Conservation (phyloP, 1,140 invertebrate genomes). For the Caenorhabditis tropicalis region DNA sequence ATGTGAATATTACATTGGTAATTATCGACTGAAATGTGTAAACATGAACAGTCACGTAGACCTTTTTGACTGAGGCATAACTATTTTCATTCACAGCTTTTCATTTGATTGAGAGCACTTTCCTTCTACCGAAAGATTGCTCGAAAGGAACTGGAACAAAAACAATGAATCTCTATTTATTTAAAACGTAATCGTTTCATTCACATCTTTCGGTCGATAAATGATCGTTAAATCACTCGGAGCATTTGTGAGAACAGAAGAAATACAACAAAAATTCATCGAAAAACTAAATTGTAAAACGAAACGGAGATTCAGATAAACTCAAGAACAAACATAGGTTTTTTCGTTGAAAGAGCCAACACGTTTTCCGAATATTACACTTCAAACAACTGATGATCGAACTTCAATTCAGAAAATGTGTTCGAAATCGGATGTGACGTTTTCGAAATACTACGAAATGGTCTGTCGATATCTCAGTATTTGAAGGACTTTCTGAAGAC, state of each 20-base stretch:
- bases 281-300: not conserved
- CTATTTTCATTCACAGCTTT: too few species aligned
- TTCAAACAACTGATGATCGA: not conserved
- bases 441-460: slow-evolving; percentile 21
- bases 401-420: not conserved
- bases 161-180: not conserved
- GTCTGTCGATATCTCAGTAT: not conserved
- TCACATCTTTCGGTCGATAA: not conserved
- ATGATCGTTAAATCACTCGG: not conserved
- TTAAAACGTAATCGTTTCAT: not conserved
- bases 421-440: not conserved
- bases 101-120: too few species aligned
- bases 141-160: too few species aligned
- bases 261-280: not conserved
- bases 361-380: not conserved
- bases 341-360: not conserved
- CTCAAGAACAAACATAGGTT: slow-evolving; percentile 8
- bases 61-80: too few species aligned
- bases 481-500: not conserved
- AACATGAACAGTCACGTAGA: too few species aligned
- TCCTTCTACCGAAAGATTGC: too few species aligned
- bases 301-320: not conserved
- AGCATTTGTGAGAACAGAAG: not conserved
- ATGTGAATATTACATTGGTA: too few species aligned
- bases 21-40: too few species aligned